Evolutionary conservation across 2,888 invertebrate genomes (phyloP), one percentile per base, ranked within the genome.

Genomic region (Latrodectus hesperus): DNA sequence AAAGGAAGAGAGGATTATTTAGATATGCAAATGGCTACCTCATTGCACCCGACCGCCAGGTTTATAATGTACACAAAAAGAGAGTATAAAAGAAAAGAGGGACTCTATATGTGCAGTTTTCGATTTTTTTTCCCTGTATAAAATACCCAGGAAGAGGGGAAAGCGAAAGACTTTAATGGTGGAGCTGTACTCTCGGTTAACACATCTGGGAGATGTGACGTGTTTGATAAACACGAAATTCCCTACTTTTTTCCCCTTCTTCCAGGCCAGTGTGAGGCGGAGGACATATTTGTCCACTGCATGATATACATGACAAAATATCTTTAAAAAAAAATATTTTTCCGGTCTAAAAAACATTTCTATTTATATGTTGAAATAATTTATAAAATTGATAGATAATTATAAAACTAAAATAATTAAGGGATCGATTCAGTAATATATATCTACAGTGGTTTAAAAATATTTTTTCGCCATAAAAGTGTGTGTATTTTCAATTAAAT

Each of bases 161-260:
- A 38, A 17, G 51, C 65, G 26, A 55, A 38, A 14, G 22, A 68
- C 78, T 67, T 78, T 84, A 84, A 84, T 84, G 78, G 84, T 73
- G n/a, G 60, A 70, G 84, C 77, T 77, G 77, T 78, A 84, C 84
- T 84, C 84, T 84, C 84, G 78, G 84, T 84, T 84, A 84, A 84
- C 84, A 84, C 84, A 78, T 84, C 78, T 73, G 73, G 73, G 60
- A 65, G 84, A 84, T 84, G 84, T 84, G 84, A 84, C 84, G 73
- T 84, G 84, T 84, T 83, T 84, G 78, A 84, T 84, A 84, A 84
- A 78, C 84, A 78, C 65, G 67, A 78, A 55, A 22, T 16, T 22
- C 52, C 67, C 16, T 9, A 11, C 9, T 6, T n/a, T 6, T 2
- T 9, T n/a, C 14, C 51, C 3, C 12, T 10, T 10, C 52, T 51